Conservation (phyloP, 2,797 vertebrate species). For the Peromyscus eremicus region DNA sequence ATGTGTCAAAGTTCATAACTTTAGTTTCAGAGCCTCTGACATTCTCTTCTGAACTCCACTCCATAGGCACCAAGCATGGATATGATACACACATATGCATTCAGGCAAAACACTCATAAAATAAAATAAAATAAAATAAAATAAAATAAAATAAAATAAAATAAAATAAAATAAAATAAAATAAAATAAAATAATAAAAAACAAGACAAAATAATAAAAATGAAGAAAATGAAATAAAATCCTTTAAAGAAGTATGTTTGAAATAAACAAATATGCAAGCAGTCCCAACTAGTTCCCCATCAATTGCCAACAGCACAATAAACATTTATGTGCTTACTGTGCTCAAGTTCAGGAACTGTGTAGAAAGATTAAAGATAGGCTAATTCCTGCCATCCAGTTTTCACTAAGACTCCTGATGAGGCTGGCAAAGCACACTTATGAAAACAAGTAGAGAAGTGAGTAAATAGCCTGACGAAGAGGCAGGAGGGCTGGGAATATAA, state of each 20-base stretch:
- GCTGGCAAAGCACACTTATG: background rate
- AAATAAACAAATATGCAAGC: background rate
- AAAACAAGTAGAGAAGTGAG: background rate
- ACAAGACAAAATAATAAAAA: background rate
- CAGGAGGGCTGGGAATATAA: background rate
- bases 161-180: background rate
- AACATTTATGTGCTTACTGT: background rate
- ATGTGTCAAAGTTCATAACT: background rate
- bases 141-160: background rate
- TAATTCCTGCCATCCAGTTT: background rate
- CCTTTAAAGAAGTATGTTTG: background rate
- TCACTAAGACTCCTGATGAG: constrained; percentile 25
- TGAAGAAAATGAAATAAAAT: background rate
- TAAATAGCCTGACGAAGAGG: background rate
- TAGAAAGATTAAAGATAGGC: background rate
- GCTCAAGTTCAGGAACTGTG: background rate
- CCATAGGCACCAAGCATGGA: no score
- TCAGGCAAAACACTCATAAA: background rate
- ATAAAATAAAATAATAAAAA: background rate
- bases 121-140: background rate
- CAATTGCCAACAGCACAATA: background rate
- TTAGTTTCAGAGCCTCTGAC: background rate
- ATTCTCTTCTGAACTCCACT: background rate
- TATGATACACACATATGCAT: background rate
- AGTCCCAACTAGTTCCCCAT: background rate